phyloP scores from a whole-genome alignment of 2,888 invertebrate genomes.

The Steinernema hermaphroditum region DNA sequence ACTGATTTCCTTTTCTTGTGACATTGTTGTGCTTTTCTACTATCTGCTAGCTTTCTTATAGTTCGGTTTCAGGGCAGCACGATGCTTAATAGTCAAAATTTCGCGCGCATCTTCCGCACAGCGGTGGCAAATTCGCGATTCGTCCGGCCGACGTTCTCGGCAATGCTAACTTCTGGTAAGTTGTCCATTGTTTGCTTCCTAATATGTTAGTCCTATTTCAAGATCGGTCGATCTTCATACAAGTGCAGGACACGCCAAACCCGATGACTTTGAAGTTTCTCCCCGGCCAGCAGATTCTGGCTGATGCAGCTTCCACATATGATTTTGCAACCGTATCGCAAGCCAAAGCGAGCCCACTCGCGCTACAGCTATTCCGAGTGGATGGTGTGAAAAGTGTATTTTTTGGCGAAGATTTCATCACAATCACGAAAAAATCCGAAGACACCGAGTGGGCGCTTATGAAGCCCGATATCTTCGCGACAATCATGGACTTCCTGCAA shows the following conservation, averaged over 20 bases:
- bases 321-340: conserved; percentile 54
- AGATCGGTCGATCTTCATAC: conserved; percentile 81
- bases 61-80: too few species aligned
- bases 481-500: conserved; percentile 97
- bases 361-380: conserved; percentile 81
- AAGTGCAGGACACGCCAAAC: conserved; percentile 98
- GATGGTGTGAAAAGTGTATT: conserved; percentile 94
- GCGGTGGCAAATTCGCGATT: too few species aligned
- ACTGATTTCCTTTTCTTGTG: too few species aligned
- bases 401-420: conserved; percentile 92
- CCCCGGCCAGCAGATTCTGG: conserved; percentile 74
- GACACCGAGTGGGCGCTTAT: conserved; percentile 89
- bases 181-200: too few species aligned
- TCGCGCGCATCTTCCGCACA: too few species aligned
- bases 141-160: too few species aligned
- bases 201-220: background rate
- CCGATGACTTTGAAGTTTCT: conserved; percentile 95
- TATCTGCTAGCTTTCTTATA: too few species aligned
- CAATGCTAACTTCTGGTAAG: too few species aligned
- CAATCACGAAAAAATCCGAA: conserved; percentile 84
- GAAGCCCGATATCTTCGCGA: conserved; percentile 95
- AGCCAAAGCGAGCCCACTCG: conserved; percentile 62
- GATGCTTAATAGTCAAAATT: too few species aligned
- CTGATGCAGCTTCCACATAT: conserved; percentile 51
- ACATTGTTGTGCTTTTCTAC: too few species aligned